Percentiles rank a stretch among this genome's conserved stretches.
phyloP scores from a whole-genome alignment of 1,140 invertebrate species.

The Oncopeltus fasciatus region DNA sequence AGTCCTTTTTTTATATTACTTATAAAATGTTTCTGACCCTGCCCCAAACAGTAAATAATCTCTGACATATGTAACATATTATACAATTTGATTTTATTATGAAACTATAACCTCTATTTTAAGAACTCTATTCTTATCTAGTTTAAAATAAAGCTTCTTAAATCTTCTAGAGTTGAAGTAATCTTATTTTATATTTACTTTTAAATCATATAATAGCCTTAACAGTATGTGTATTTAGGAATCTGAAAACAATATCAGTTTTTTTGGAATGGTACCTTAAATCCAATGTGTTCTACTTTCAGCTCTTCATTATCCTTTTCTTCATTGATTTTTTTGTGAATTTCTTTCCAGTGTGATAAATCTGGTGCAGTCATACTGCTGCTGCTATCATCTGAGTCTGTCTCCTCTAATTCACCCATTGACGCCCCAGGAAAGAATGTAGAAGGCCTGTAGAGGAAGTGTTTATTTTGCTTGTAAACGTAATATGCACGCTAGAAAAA shows the following conservation, averaged over 20 bases:
- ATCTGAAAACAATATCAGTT: too few species aligned
- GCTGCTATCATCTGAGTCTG: slow-evolving; percentile 25
- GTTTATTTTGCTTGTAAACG: slow-evolving; percentile 36
- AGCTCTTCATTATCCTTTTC: slow-evolving; percentile 26
- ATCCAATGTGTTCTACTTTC: slow-evolving; percentile 29
- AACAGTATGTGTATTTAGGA: too few species aligned
- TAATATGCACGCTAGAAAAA: slow-evolving; percentile 27
- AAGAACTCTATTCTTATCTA: too few species aligned
- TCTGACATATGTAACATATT: too few species aligned
- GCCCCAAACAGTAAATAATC: too few species aligned
- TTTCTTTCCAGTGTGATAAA: slow-evolving; percentile 26
- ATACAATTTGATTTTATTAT: too few species aligned
- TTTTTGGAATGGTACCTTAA: too few species aligned
- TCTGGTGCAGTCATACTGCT: slow-evolving; percentile 14
- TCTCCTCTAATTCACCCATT: slow-evolving; percentile 14
- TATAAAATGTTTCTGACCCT: too few species aligned
- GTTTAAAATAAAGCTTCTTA: slow-evolving; percentile 5
- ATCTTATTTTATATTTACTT: too few species aligned
- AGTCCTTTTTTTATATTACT: too few species aligned
- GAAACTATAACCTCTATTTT: too few species aligned
- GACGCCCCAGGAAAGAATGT: slow-evolving; percentile 53
- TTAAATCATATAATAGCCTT: too few species aligned
- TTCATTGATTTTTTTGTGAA: slow-evolving; percentile 26
- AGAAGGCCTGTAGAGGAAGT: slow-evolving; percentile 40
- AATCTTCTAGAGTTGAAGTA: not conserved